Conservation (phyloP, 1,140 invertebrate genomes). For the Drosophila santomea region DNA sequence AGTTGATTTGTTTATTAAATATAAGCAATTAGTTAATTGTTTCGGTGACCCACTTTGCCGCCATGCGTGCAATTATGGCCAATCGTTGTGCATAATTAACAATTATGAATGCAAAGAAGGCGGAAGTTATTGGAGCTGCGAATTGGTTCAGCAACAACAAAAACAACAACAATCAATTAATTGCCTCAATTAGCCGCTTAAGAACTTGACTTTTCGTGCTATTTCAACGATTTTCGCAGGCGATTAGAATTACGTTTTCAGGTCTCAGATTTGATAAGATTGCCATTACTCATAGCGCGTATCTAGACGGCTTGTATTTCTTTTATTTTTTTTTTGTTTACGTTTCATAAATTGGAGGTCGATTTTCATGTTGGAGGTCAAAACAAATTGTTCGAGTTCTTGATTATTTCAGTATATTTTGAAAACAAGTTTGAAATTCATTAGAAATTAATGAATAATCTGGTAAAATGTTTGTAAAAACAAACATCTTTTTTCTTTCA, state of each 20-base stretch:
- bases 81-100: constrained; percentile 14
- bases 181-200: neutral
- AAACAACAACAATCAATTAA: constrained; percentile 1
- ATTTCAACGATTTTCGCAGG: neutral
- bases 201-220: neutral
- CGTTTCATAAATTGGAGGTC: neutral
- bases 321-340: constrained; percentile 4
- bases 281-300: constrained; percentile 2
- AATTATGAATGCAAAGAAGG: constrained; percentile 3
- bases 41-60: neutral
- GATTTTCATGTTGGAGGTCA: neutral
- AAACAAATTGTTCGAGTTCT: neutral
- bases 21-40: constrained; percentile 1
- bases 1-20: constrained; percentile 1
- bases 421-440: neutral
- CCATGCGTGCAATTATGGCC: neutral
- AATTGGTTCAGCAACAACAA: neutral
- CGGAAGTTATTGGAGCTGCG: neutral
- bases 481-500: neutral
- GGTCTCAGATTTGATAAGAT: constrained; percentile 9
- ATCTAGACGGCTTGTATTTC: neutral
- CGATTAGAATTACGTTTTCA: constrained; percentile 8
- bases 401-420: neutral
- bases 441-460: neutral
- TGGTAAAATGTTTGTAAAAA: neutral